A percentile compares a stretch with the other conserved stretches of the same genome.
Evolutionary conservation across 2,888 invertebrate genomes (phyloP).

Genomic region (Omphaloscelis lunosa): DNA sequence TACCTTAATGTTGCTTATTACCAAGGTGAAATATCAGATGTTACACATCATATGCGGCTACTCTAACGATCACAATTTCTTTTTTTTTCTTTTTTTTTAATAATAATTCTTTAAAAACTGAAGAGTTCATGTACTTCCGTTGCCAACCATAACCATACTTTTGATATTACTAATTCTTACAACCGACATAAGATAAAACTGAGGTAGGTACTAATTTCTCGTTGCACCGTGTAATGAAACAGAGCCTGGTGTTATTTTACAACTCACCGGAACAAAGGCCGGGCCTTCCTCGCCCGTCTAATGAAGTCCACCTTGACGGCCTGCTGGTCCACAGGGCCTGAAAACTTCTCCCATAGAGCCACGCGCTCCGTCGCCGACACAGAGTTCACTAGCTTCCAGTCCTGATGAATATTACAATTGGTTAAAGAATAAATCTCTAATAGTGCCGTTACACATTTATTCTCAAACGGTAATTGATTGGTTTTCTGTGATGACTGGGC

Average conservation of each 20-base stretch:
- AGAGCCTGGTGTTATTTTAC: not conserved
- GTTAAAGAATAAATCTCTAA: not conserved
- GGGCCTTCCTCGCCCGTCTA: conserved; percentile 93
- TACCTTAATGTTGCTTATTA: too few species aligned
- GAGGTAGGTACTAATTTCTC: not conserved
- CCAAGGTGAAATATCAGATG: too few species aligned
- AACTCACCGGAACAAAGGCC: conserved; percentile 93
- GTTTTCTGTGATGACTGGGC: too few species aligned
- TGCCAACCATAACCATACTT: not conserved
- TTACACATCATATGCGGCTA: too few species aligned
- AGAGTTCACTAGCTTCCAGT: conserved; percentile 95
- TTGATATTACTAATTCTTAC: conserved; percentile 2
- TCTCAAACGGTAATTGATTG: too few species aligned
- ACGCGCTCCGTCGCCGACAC: conserved; percentile 96
- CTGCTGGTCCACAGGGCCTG: conserved; percentile 95
- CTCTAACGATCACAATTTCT: too few species aligned
- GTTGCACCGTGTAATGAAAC: not conserved
- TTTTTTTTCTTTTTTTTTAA: not conserved
- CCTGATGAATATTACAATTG: conserved; percentile 86
- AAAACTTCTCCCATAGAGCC: conserved; percentile 96
- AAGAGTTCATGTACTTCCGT: not conserved
- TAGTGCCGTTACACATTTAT: too few species aligned
- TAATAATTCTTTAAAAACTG: not conserved
- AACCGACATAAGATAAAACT: not conserved
- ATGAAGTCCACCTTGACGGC: conserved; percentile 96